Evolutionary conservation across 2,888 invertebrate species (phyloP), one percentile per base, ranked within the genome.

Genomic region (Melinaea menophilus): DNA sequence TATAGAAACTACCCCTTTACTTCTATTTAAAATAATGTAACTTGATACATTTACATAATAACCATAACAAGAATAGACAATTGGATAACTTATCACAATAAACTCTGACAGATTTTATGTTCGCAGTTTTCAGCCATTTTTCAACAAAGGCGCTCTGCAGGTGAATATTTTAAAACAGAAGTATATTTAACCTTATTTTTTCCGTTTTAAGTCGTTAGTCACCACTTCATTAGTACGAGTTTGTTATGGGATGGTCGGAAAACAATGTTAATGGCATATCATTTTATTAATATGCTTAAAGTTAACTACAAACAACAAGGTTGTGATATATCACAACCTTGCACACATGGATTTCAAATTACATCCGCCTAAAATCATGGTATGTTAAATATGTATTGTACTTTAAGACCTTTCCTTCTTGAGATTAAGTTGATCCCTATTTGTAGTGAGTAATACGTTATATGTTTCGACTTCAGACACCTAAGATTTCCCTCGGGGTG

Each of bases 401-500:
- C 5, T 48, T n/a, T 48, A 48, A 56, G 46, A 46, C 55, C 33
- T 35, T 22, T 56, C 55, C 47, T 48, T 37, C 48, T 48, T 61
- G 31, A 37, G 55, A 56, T 56, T 12, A 56, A n/a, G 7, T 46
- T 48, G 37, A n/a, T n/a, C 9, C 5, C 12, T 48, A 57, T 57
- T 57, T 57, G 57, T 31, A 11, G 22, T 13, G 41, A 48, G 41
- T 63, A 5, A 22, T 5, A 59, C 34, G 12, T 58, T 73, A 70
- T 76, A 70, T 67, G 74, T 74, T 76, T 75, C 73, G 71, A 69
- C 65, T 72, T 73, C 74, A 76, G 70, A 72, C 78, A 73, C 72
- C 73, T 73, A 63, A 73, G 81, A 84, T 82, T 84, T 84, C 82
- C 82, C 82, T 58, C 1, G 80, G 73, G 83, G 71, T 71, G 71